Base-by-base conservation (phyloP, 2,888 invertebrate species). In the Drosophila sordidapex region DNA sequence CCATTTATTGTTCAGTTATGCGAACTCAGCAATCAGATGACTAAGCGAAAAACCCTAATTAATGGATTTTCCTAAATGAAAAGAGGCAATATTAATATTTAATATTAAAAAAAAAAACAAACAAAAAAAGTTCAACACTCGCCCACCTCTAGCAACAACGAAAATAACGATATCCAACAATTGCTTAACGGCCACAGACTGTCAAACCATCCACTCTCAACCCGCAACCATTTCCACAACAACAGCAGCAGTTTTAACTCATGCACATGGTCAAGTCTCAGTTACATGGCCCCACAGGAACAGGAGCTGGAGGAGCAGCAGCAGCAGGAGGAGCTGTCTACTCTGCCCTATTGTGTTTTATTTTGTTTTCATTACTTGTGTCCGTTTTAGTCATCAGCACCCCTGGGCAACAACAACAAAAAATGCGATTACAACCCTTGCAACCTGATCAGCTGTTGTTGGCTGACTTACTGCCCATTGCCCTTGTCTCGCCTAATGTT, bases 381-480 rank as follows among this genome's bases (percentile, higher is more conserved):
- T 70, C 76, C 70, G 62, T 70, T 65, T 79, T 63, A 61, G 73
- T 65, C 72, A 65, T 54, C 78, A 60, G 56, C 74, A 73, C 53
- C 77, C 61, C 56, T 48, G n/a, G 53, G 66, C 51, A 66, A 51
- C 35, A 59, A 36, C 40, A 43, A 43, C 6, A 54, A 43, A 15
- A 62, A 66, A 52, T 40, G 21, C 36, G 43, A 51, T 35, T 64
- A 67, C 65, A 87, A 79, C 84, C 78, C 80, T 79, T 89, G 90
- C 87, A 89, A 90, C 82, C 73, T 81, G 90, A 89, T 89, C 89
- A 89, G 90, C 88, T 86, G 86, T 82, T 74, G 69, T 57, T 57
- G 66, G 66, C 62, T 83, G 82, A 87, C 87, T 83, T 81, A 71
- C 85, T 78, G 87, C 78, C 82, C 84, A 79, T 60, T 82, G 56